A percentile compares a stretch with the other conserved stretches of the same genome.
These are phyloP conservation scores for Plebejus argus DNA, from an alignment of 2,888 invertebrate species.

Conservation along the genomic window DNA sequence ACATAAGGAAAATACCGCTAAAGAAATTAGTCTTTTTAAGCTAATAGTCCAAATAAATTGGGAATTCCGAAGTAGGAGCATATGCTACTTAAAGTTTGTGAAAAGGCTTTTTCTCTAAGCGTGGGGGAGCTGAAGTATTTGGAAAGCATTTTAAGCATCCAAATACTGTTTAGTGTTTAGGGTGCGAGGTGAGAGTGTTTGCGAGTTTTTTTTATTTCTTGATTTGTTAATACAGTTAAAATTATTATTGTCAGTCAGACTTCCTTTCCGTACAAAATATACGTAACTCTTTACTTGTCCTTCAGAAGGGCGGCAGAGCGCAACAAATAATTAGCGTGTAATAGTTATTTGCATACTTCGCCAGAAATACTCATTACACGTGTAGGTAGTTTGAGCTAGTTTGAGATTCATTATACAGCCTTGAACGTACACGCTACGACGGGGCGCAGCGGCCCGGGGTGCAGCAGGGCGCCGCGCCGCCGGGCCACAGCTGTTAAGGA, in stretches of 20 bases:
- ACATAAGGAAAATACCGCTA: background rate
- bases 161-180: background rate
- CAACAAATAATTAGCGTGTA: slow-evolving; percentile 19
- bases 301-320: slow-evolving; percentile 16
- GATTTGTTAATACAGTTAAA: background rate
- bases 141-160: slow-evolving; percentile 13
- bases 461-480: no score
- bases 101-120: slow-evolving; percentile 16
- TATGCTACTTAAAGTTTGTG: slow-evolving; percentile 28
- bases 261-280: no score
- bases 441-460: background rate
- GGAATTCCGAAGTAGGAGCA: background rate
- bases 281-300: background rate
- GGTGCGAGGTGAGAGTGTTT: background rate
- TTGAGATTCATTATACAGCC: background rate
- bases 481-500: background rate
- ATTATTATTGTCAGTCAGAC: no score
- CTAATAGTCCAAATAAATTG: slow-evolving; percentile 16
- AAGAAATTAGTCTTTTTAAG: slow-evolving; percentile 20
- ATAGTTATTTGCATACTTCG: slow-evolving; percentile 18
- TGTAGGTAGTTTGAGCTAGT: background rate
- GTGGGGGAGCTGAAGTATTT: slow-evolving; percentile 30
- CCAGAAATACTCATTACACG: background rate
- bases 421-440: background rate
- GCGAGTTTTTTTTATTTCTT: background rate